Conservation (phyloP, 2,113 vertebrate genomes). For the Progne subis region DNA sequence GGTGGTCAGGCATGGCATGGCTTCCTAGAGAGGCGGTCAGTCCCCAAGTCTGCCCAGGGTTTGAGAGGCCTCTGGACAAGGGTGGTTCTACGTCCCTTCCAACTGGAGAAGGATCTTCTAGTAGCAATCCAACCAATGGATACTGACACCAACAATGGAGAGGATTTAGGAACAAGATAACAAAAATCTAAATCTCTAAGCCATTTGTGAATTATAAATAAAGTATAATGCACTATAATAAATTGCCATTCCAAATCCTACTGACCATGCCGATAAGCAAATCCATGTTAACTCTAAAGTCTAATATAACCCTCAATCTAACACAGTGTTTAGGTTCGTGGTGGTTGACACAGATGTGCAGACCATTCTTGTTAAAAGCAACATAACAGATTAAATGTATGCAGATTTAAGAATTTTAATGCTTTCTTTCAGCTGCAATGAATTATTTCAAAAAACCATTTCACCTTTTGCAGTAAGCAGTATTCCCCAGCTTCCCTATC, state of each 20-base stretch:
- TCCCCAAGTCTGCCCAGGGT: not conserved
- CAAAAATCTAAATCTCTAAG: conserved; percentile 54
- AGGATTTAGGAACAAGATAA: not conserved
- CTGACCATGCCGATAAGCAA: conserved; percentile 30
- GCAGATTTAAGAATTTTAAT: not conserved
- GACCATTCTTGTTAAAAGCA: not conserved
- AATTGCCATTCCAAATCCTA: conserved; percentile 59
- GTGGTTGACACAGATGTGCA: not conserved
- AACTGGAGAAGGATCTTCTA: not conserved
- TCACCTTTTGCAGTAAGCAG: not conserved
- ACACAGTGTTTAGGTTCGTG: not conserved
- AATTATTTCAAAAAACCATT: not conserved
- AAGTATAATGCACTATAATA: conserved; percentile 56
- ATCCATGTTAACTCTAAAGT: conserved; percentile 8
- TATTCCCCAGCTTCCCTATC: not conserved
- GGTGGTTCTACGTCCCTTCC: not conserved
- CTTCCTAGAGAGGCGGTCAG: no score
- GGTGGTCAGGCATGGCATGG: not conserved
- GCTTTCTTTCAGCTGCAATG: not conserved
- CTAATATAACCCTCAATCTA: conserved; percentile 24
- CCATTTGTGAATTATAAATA: conserved; percentile 71
- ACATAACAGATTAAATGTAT: not conserved
- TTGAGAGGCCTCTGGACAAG: not conserved
- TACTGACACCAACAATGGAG: not conserved
- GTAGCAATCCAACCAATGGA: conserved; percentile 15